Conservation (phyloP, 1,140 invertebrate species). For the Lanistes nyassanus region DNA sequence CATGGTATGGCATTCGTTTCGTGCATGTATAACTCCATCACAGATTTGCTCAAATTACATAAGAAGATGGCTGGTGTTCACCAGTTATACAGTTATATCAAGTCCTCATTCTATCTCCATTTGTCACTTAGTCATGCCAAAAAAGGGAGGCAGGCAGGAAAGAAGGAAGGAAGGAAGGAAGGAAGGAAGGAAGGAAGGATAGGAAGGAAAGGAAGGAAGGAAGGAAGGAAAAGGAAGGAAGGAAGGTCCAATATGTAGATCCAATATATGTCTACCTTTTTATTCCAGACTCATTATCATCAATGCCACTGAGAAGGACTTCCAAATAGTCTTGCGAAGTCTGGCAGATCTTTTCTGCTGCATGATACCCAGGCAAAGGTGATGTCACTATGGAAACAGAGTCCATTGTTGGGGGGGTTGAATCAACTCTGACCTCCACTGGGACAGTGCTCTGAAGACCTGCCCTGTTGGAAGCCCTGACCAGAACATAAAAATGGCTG, state of each 20-base stretch:
- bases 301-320: slow-evolving; percentile 16
- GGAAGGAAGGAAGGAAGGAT: no score
- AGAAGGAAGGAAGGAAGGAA: not conserved
- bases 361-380: not conserved
- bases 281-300: slow-evolving; percentile 32
- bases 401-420: slow-evolving; percentile 26
- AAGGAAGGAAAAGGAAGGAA: not conserved
- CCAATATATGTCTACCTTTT: slow-evolving; percentile 22
- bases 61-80: not conserved
- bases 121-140: not conserved
- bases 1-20: not conserved
- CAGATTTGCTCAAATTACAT: no score
- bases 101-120: not conserved
- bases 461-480: slow-evolving; percentile 30
- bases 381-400: slow-evolving; percentile 31
- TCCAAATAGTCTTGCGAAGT: slow-evolving; percentile 33
- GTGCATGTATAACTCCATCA: not conserved
- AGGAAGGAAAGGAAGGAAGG: not conserved
- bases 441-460: slow-evolving; percentile 9
- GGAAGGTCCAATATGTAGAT: no score
- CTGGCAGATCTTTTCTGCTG: slow-evolving; percentile 28
- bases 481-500: slow-evolving; percentile 28
- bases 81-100: not conserved
- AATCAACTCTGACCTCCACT: slow-evolving; percentile 30
- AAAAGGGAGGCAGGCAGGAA: not conserved